Conservation (phyloP, 2,113 vertebrate genomes). For the Macquaria ambigua region DNA sequence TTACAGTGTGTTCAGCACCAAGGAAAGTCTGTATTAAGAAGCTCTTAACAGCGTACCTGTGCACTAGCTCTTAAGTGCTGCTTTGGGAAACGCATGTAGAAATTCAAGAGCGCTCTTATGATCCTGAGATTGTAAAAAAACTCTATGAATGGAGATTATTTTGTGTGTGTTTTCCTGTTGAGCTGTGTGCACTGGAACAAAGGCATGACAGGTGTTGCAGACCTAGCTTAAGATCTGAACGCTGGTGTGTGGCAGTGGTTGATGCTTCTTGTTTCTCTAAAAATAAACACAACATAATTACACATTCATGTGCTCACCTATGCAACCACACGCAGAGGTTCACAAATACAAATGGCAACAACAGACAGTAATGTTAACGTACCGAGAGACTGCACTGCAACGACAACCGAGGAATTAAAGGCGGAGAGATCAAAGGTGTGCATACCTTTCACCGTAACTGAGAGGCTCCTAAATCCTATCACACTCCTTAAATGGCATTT, state of each 20-base stretch:
- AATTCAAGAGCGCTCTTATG: no score
- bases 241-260: neutral
- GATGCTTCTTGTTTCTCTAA: neutral
- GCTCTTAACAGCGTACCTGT: no score
- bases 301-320: neutral
- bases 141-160: no score
- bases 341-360: neutral
- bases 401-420: neutral
- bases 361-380: no score
- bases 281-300: neutral
- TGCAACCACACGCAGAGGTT: neutral
- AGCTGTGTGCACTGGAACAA: neutral
- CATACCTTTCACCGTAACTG: neutral
- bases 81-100: no score
- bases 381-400: no score
- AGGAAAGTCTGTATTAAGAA: no score
- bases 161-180: no score
- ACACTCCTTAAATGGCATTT: neutral
- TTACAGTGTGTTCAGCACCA: no score
- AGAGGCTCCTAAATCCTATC: constrained; percentile 1
- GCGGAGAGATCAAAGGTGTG: neutral
- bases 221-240: neutral
- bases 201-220: neutral
- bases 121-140: no score
- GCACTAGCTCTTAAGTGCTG: no score